Percentiles rank a stretch among this genome's conserved stretches.
Conservation (phyloP, 2,113 vertebrate genomes). For the Pluvialis apricaria region DNA sequence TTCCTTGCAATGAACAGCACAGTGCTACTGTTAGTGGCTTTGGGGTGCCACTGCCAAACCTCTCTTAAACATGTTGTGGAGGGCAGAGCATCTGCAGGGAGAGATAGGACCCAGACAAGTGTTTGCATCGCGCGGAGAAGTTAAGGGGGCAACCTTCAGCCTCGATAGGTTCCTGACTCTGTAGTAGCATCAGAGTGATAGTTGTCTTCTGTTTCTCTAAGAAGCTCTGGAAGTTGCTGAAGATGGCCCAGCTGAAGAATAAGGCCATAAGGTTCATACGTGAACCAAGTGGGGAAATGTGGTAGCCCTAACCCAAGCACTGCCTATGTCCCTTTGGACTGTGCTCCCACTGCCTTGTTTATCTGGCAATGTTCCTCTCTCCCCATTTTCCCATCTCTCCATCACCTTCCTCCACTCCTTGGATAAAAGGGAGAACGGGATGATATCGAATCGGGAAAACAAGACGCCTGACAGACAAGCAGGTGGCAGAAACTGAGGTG, state of each 20-base stretch:
- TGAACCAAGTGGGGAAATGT: background rate
- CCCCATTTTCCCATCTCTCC: background rate
- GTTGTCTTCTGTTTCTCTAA: background rate
- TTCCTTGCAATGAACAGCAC: background rate
- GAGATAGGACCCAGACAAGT: background rate
- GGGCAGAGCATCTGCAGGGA: background rate
- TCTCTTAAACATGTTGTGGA: background rate
- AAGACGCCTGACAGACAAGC: background rate
- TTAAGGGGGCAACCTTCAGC: background rate
- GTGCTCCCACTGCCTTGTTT: background rate
- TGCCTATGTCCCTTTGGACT: background rate
- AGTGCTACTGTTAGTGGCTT: background rate
- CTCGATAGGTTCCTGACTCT: background rate
- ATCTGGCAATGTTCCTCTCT: background rate
- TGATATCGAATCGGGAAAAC: background rate
- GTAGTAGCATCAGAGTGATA: background rate
- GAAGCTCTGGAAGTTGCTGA: background rate
- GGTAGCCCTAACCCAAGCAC: background rate
- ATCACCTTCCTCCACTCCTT: background rate
- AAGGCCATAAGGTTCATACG: background rate
- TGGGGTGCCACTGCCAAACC: background rate
- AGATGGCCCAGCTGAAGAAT: background rate
- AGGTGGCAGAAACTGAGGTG: background rate
- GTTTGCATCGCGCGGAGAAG: rapidly evolving
- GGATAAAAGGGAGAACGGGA: background rate